phyloP scores from a whole-genome alignment of 1,140 invertebrate genomes.

The Coelopa frigida region DNA sequence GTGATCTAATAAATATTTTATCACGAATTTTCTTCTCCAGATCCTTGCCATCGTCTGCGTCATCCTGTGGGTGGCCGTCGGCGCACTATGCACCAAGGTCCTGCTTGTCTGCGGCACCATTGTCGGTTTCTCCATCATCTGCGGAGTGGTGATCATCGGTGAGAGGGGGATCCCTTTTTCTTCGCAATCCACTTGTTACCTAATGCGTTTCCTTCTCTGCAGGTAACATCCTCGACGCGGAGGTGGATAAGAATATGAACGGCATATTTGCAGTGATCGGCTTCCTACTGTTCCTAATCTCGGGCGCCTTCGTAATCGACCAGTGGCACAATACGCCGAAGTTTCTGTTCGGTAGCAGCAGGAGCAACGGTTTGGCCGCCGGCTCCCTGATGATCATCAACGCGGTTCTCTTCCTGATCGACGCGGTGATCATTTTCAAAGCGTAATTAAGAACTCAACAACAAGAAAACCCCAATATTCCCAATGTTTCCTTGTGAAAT shows the following conservation, averaged over 20 bases:
- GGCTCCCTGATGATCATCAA: constrained; percentile 65
- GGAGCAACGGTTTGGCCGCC: constrained; percentile 60
- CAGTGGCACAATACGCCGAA: constrained; percentile 31
- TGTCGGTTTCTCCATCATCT: constrained; percentile 56
- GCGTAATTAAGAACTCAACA: no score
- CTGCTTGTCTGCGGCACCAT: constrained; percentile 49
- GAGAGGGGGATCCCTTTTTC: constrained; percentile 47
- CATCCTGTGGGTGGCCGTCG: constrained; percentile 28
- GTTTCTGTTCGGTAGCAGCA: constrained; percentile 35
- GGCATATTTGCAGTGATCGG: constrained; percentile 51
- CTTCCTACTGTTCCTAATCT: constrained; percentile 59
- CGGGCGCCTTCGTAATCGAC: constrained; percentile 59
- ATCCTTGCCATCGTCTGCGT: constrained; percentile 37
- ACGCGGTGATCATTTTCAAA: constrained; percentile 59
- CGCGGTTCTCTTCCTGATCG: constrained; percentile 60
- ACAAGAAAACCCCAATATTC: background rate
- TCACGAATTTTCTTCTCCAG: constrained; percentile 12
- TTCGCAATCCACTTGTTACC: no score
- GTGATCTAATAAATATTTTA: background rate
- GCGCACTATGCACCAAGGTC: constrained; percentile 16
- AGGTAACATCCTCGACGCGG: constrained; percentile 52
- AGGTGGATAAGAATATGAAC: constrained; percentile 44
- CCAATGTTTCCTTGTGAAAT: background rate
- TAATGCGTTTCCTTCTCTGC: background rate
- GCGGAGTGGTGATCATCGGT: constrained; percentile 53